Evolutionary conservation across 2,888 invertebrate species (phyloP).

Genomic region (Lochmaea crataegi): DNA sequence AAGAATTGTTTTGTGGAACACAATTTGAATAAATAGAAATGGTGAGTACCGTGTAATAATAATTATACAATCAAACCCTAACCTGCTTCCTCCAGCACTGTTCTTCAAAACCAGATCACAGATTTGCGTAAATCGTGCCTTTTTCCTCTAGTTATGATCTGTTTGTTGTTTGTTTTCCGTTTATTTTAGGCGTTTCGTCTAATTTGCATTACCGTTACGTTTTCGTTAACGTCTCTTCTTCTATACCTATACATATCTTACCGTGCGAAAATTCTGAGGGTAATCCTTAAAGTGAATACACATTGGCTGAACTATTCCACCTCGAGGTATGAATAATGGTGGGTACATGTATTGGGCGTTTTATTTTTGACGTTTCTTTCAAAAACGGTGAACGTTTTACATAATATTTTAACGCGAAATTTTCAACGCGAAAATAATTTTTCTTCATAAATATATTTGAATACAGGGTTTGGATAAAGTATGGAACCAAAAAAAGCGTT

Average conservation of each 20-base stretch:
- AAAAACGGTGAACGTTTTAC: no score
- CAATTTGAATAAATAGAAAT: neutral
- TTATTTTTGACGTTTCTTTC: no score
- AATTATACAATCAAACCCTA: conserved; percentile 18
- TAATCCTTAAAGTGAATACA: conserved; percentile 6
- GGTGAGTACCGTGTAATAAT: conserved; percentile 1
- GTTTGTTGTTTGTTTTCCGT: conserved; percentile 48
- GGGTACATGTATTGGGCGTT: no score
- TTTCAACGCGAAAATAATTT: no score
- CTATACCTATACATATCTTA: conserved; percentile 18
- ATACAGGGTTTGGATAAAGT: no score
- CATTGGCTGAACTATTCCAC: conserved; percentile 14
- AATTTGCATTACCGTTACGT: conserved; percentile 45
- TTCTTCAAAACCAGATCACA: conserved; percentile 49
- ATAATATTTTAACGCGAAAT: no score
- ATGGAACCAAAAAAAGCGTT: no score
- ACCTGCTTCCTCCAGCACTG: conserved; percentile 22
- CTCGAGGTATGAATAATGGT: no score
- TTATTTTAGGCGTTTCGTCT: conserved; percentile 50
- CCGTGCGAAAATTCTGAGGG: conserved; percentile 26
- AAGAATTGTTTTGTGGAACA: neutral
- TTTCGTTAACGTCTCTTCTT: conserved; percentile 20
- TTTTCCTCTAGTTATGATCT: conserved; percentile 50
- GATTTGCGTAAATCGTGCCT: conserved; percentile 54
- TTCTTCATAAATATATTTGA: no score